phyloP scores from a whole-genome alignment of 2,113 vertebrate species.

The Haplochromis vanheusdeni region DNA sequence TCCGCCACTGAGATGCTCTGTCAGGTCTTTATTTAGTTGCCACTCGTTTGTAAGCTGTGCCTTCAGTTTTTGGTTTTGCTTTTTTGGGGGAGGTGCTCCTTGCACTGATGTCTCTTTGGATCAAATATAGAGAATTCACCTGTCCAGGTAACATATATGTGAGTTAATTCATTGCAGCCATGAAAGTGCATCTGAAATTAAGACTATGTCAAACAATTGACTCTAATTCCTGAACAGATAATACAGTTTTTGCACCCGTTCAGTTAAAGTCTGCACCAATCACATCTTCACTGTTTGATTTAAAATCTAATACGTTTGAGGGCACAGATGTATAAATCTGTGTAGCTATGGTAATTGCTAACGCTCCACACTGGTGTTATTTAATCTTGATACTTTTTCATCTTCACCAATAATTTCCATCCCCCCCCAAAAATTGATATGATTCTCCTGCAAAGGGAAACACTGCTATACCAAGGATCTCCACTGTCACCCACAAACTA shows the following conservation, averaged over 20 bases:
- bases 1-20: neutral
- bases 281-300: neutral
- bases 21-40: neutral
- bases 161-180: neutral
- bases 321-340: neutral
- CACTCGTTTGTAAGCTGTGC: neutral
- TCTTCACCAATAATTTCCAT: neutral
- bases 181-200: neutral
- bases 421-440: accelerated
- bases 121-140: neutral
- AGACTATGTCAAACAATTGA: neutral
- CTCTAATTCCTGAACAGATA: neutral
- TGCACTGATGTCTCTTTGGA: neutral
- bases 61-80: neutral
- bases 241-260: neutral
- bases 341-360: neutral
- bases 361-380: neutral
- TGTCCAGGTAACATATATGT: neutral
- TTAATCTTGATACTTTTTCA: neutral
- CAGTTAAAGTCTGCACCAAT: neutral
- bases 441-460: neutral
- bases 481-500: neutral
- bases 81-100: neutral
- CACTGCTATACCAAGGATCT: neutral
- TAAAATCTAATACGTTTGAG: neutral